Base-by-base conservation (phyloP, 2,113 vertebrate genomes). In the Ceyx cyanopectus region DNA sequence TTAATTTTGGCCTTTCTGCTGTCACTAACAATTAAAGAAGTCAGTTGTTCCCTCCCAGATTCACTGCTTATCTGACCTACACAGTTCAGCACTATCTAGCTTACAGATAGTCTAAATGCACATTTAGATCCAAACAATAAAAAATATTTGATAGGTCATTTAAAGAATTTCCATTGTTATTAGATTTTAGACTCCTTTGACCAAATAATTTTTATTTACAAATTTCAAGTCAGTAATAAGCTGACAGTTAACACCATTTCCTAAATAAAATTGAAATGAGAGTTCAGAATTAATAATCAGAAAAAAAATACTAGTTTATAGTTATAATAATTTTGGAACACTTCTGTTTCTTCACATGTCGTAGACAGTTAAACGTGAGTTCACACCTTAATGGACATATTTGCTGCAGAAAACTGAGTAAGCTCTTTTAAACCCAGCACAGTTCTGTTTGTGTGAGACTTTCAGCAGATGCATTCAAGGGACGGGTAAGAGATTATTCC, bases 341-440 rank as follows among this genome's bases (percentile, higher is more conserved):
- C 77, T 91, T 94, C 70, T 69, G 32, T 74, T 91, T 93, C 54
- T 68, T 91, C 20, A 27, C 32, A 67, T 88, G 85, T 80, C 50
- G 15, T 46, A 85, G 62, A 46, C 29, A 56, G 21, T 50, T 72
- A 65, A 57, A 91, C 61, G 24, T 82, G 32, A 84, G 21, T 69
- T 62, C 88, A 43, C 41, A 58, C n/a, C 86, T n/a, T 20, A 67
- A 34, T 4, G 80, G 81, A 58, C 21, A 29, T 40, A 84, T 75
- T 77, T 89, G 30, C 54, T 74, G n/a, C 70, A 45, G 75, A 85
- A 95, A 95, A 86, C 8, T 0, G 0, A 85, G 81, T 78, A 53
- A 62, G 14, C 48, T 68, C 54, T 94, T 96, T 94, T 72, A 84
- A 85, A 65, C 66, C 17, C 34, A 50, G 68, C 75, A 67, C 34